phyloP scores from a whole-genome alignment of 2,113 vertebrate genomes.

The Alosa alosa region DNA sequence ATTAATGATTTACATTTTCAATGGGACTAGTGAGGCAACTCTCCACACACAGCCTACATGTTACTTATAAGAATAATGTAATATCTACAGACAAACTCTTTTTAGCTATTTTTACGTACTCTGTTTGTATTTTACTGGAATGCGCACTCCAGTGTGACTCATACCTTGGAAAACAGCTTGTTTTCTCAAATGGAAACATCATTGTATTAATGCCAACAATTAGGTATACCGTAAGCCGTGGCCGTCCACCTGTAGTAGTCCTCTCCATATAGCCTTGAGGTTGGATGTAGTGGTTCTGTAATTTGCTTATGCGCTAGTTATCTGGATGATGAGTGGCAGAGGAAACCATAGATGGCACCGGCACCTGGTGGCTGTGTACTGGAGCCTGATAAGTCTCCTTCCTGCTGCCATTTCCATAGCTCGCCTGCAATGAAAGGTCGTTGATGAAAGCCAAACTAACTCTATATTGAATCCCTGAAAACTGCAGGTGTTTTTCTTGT shows the following conservation, averaged over 20 bases:
- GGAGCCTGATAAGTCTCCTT: not conserved
- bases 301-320: not conserved
- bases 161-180: no score
- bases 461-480: constrained; percentile 30
- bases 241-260: not conserved
- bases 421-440: constrained; percentile 10
- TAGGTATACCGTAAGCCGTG: not conserved
- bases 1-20: not conserved
- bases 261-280: not conserved
- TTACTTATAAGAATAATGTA: not conserved
- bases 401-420: not conserved
- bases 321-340: not conserved
- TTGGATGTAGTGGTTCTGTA: not conserved
- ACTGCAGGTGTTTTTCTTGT: constrained; percentile 6
- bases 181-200: no score
- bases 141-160: not conserved
- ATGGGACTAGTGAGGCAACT: not conserved
- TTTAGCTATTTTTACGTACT: not conserved
- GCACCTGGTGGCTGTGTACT: not conserved
- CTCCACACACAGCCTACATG: not conserved
- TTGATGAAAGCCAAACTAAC: constrained; percentile 37
- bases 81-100: not conserved
- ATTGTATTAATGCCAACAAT: no score
- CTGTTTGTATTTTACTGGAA: not conserved
- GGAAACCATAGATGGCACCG: not conserved